phyloP scores from a whole-genome alignment of 2,888 invertebrate genomes.

The Drosophila austrosaltans region DNA sequence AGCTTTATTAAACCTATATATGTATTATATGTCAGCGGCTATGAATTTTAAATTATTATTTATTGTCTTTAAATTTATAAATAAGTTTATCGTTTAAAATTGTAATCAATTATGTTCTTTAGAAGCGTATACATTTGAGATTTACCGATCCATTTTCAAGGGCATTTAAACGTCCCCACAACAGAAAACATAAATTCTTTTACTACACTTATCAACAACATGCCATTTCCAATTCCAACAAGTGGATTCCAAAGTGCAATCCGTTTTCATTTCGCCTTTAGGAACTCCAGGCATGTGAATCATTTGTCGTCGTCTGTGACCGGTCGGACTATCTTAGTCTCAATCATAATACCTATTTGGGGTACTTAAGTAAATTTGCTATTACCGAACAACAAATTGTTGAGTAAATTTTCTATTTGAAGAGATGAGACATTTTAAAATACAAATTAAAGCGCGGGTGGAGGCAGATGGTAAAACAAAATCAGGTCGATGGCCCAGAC shows the following conservation, averaged over 20 bases:
- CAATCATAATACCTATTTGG: conserved; percentile 23
- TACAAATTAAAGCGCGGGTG: conserved; percentile 11
- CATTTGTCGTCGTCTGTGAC: conserved; percentile 31
- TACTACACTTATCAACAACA: conserved; percentile 63
- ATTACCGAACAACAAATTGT: conserved; percentile 11
- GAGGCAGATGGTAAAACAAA: conserved; percentile 1
- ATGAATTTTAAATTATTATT: too few relatives aligned
- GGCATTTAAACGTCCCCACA: conserved; percentile 15
- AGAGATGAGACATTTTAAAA: conserved; percentile 35
- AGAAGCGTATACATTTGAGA: too few relatives aligned
- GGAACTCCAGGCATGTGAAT: conserved; percentile 53
- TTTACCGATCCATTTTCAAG: not conserved
- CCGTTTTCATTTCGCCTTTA: conserved; percentile 33
- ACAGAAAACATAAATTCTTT: conserved; percentile 26
- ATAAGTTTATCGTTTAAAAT: not conserved
- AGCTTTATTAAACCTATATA: too few relatives aligned
- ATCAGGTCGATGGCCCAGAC: conserved; percentile 15
- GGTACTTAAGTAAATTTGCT: conserved; percentile 20
- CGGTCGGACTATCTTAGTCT: conserved; percentile 28
- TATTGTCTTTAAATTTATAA: not conserved
- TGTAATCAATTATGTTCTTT: too few relatives aligned
- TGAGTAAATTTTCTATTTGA: conserved; percentile 17
- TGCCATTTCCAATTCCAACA: conserved; percentile 43
- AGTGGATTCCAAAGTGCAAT: conserved; percentile 64
- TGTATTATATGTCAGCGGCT: too few relatives aligned